Base-by-base conservation (phyloP, 2,797 vertebrate species). In the Acanthopagrus latus region DNA sequence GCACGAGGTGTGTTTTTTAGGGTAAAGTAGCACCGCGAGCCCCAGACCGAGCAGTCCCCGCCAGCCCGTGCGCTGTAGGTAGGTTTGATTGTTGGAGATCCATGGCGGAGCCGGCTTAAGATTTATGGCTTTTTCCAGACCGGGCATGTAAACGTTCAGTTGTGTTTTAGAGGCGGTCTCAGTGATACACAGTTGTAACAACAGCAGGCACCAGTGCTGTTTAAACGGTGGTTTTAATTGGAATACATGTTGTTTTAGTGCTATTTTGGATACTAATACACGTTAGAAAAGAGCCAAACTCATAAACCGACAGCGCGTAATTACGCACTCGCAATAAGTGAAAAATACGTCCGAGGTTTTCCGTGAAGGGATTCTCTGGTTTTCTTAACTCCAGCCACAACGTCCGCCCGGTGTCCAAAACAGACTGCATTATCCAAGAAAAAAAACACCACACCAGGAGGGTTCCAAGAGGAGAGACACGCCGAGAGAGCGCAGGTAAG, bases 401-500 rank as follows among this genome's bases (percentile, higher is more conserved):
- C 74, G 75, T 78, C 51, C 75, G 23, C 64, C 59, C 57, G 27
- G 66, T 66, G 84, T 86, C 78, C 72, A 64, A 71, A 85, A 64
- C 68, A 58, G 29, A 52, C 33, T 54, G 64, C 73, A 67, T 8
- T 7, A 33, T 86, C 82, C 89, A 50, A 73, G 18, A 55, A 9
- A 38, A 55, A 62, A 43, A 55, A 59, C 56, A 25, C 48, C 20
- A 10, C 71, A 67, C 7, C 65, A 70, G 55, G 29, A 71, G 75
- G 58, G 57, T 64, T 70, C 63, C 69, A 78, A 38, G 71, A 79
- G 72, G 64, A 76, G 46, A 62, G 66, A 43, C 13, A 16, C 69
- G 47, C 59, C 59, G 81, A 79, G 14, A 81, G 74, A 86, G 89
- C 89, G 88, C 94, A 97, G 96, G 96, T 97, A 96, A 87, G 87